These are phyloP conservation scores for Aldabrachelys gigantea DNA, from an alignment of 2,113 vertebrate species.

Conservation along the genomic window DNA sequence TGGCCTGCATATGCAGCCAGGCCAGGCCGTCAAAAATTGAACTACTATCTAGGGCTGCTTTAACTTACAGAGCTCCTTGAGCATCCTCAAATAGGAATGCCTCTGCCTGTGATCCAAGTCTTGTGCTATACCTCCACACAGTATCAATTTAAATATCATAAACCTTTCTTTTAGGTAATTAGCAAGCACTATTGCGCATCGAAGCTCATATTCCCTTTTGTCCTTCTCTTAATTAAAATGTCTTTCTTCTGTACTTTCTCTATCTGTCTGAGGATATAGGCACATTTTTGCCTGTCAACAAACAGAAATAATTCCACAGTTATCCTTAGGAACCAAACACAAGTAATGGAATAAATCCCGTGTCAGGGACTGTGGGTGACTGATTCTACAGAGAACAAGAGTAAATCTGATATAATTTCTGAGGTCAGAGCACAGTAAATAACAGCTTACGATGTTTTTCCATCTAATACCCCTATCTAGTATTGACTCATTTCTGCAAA, in stretches of 20 bases:
- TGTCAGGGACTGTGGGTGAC: neutral
- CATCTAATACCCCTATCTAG: neutral
- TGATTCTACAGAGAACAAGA: neutral
- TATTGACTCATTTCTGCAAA: slow-evolving; percentile 48
- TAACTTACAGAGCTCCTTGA: neutral
- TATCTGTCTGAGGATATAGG: slow-evolving; percentile 14
- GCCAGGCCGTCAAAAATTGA: neutral
- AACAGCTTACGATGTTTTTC: neutral
- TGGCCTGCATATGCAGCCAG: neutral
- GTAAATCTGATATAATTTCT: slow-evolving; percentile 28
- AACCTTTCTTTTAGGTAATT: fast-evolving
- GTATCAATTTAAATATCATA: neutral
- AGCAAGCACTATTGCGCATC: neutral
- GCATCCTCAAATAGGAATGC: neutral
- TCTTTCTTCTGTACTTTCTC: neutral
- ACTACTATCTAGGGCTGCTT: neutral
- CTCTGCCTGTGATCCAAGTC: neutral
- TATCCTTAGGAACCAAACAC: neutral
- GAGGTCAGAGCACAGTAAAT: slow-evolving; percentile 48
- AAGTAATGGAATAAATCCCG: slow-evolving; percentile 22
- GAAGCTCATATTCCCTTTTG: neutral
- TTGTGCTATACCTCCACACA: neutral
- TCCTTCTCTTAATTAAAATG: slow-evolving; percentile 32
- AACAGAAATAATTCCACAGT: slow-evolving; percentile 21
- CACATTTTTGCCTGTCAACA: neutral